A percentile compares a stretch with the other conserved stretches of the same genome.
Conservation (phyloP, 2,888 invertebrate genomes). For the Phlogophora meticulosa region DNA sequence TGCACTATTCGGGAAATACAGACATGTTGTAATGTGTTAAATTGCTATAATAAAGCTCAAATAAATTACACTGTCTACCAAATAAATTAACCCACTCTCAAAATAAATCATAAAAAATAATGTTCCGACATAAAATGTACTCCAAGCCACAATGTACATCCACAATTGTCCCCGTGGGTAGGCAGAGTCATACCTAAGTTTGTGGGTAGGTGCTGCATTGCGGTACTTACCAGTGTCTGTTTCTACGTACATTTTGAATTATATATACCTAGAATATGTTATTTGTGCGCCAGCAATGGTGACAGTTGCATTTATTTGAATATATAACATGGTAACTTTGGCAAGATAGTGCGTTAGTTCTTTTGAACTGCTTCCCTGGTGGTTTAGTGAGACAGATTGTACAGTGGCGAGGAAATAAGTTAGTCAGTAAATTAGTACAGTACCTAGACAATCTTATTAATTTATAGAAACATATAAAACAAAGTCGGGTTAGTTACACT, state of each 20-base stretch:
- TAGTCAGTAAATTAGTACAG: too few relatives aligned
- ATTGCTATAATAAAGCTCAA: neutral
- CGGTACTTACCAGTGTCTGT: conserved; percentile 60
- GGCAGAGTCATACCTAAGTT: conserved; percentile 34
- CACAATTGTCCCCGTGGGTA: conserved; percentile 27
- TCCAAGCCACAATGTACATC: conserved; percentile 38
- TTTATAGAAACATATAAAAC: too few relatives aligned
- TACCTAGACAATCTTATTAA: too few relatives aligned
- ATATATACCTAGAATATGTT: conserved; percentile 67
- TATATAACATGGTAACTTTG: conserved; percentile 27
- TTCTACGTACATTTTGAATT: conserved; percentile 71
- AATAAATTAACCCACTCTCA: conserved; percentile 13
- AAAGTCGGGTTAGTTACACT: too few relatives aligned
- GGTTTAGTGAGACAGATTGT: neutral
- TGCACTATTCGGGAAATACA: too few relatives aligned
- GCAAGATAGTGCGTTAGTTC: neutral
- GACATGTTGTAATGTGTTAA: too few relatives aligned
- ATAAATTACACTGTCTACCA: neutral
- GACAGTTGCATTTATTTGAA: conserved; percentile 52
- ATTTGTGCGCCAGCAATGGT: conserved; percentile 32
- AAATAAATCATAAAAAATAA: conserved; percentile 19
- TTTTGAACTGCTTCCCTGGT: neutral
- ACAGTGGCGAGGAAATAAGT: neutral
- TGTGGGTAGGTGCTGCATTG: conserved; percentile 70
- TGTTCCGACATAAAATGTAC: conserved; percentile 10